Base-by-base conservation (phyloP, 2,888 invertebrate species). In the Falcaria lacertinaria region DNA sequence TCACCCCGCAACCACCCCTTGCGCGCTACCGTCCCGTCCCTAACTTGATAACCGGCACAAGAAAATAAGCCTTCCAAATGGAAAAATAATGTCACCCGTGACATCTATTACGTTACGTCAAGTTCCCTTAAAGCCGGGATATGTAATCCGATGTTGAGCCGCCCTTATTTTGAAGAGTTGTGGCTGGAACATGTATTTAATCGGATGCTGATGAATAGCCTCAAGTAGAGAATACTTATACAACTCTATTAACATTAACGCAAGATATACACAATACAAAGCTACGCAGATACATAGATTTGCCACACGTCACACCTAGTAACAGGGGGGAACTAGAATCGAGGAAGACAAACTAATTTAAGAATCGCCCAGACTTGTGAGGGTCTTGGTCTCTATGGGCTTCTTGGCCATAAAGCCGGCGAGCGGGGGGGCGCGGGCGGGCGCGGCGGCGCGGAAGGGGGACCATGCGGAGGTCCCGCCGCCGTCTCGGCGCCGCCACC, bases 401-500 rank as follows among this genome's bases (percentile, higher is more conserved):
- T 81, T 72, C 76, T 77, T 70, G 75, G 74, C 79, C 84, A 81
- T 86, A 88, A 88, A 88, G 87, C 83, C 78, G 73, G 64, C 70
- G 69, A 78, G 74, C 75, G 64, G 73, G 75, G 76, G 78, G 64
- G 75, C 74, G 65, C 68, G 74, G 86, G 82, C 61, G 80, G 71
- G 54, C 57, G 64, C 61, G 67, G 68, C 79, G 71, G 80, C 63
- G 62, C 61, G 54, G 39, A 53, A 55, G 57, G 81, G 77, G 76
- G 66, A 74, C 83, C 86, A 85, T 88, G 89, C 89, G 83, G 89
- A 80, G 88, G 88, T 86, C 80, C 86, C 80, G 75, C 86, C 85
- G 85, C 84, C 85, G 87, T 88, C 88, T 88, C 87, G 88, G 88
- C 89, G 88, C 88, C 87, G 75, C 86, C 87, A 80, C 88, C 88